A percentile compares a stretch with the other conserved stretches of the same genome.
phyloP scores from a whole-genome alignment of 1,140 invertebrate species.

The Panonychus citri region DNA sequence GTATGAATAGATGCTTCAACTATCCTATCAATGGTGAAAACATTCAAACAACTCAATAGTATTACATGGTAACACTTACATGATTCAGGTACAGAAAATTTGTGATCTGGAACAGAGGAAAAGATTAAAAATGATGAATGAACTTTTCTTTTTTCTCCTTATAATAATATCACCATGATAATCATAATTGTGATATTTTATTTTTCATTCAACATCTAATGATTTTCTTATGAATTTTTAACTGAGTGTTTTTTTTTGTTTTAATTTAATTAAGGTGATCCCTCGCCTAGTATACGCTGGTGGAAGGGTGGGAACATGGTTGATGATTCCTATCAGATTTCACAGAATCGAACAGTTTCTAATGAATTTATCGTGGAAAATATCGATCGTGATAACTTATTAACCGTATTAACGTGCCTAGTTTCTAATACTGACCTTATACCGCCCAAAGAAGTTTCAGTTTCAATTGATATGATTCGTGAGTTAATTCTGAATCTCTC shows the following conservation, averaged over 20 bases:
- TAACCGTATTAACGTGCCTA: slow-evolving; percentile 57
- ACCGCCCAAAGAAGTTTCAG: slow-evolving; percentile 18
- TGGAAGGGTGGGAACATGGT: slow-evolving; percentile 16
- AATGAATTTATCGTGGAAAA: slow-evolving; percentile 41
- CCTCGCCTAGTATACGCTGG: slow-evolving; percentile 17
- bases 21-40: no score
- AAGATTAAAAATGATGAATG: no score
- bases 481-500: slow-evolving; percentile 8
- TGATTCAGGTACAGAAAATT: no score
- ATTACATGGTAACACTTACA: no score
- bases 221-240: no score
- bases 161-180: no score
- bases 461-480: slow-evolving; percentile 20
- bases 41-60: no score
- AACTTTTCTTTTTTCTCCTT: no score
- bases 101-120: no score
- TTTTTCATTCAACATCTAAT: no score
- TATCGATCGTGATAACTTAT: slow-evolving; percentile 47
- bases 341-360: slow-evolving; percentile 18
- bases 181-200: no score
- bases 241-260: background rate
- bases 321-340: slow-evolving; percentile 14
- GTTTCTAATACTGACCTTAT: slow-evolving; percentile 54
- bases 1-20: no score
- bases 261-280: slow-evolving; percentile 14